Conservation (phyloP, 1,140 invertebrate species). For the Catajapyx aquilonaris region DNA sequence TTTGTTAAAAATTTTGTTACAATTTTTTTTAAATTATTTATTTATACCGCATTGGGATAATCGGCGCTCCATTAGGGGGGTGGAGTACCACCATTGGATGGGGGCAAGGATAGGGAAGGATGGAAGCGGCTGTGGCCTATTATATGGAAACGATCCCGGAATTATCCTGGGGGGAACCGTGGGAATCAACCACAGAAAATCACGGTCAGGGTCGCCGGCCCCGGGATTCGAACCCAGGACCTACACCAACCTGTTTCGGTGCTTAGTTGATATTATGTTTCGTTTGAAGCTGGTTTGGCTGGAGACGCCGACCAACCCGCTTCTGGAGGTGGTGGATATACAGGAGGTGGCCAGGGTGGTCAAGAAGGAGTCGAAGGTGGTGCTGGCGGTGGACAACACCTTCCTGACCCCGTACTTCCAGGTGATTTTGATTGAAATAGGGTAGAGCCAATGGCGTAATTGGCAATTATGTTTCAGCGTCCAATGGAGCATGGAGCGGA, state of each 20-base stretch:
- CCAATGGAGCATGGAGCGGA: constrained; percentile 41
- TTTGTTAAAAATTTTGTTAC: neutral
- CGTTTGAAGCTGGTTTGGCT: constrained; percentile 34
- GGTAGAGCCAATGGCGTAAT: neutral
- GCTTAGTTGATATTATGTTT: neutral
- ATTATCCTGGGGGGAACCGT: too few relatives aligned
- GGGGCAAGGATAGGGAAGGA: too few relatives aligned
- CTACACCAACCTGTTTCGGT: too few relatives aligned
- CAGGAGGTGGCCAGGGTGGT: constrained; percentile 24
- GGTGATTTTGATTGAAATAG: constrained; percentile 11
- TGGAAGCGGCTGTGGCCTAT: too few relatives aligned
- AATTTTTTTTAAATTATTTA: neutral
- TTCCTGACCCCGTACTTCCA: constrained; percentile 40
- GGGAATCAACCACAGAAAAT: too few relatives aligned
- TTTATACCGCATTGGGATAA: neutral
- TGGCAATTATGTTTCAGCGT: constrained; percentile 18
- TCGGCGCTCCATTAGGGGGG: too few relatives aligned
- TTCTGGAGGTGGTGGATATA: constrained; percentile 37
- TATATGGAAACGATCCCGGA: too few relatives aligned
- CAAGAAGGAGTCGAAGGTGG: constrained; percentile 18
- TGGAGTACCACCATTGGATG: too few relatives aligned
- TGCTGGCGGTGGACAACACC: constrained; percentile 43
- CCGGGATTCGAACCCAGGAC: too few relatives aligned
- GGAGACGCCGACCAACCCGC: constrained; percentile 42
- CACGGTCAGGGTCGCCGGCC: too few relatives aligned